Conservation (phyloP, 2,113 vertebrate genomes). For the Centropus bengalensis region DNA sequence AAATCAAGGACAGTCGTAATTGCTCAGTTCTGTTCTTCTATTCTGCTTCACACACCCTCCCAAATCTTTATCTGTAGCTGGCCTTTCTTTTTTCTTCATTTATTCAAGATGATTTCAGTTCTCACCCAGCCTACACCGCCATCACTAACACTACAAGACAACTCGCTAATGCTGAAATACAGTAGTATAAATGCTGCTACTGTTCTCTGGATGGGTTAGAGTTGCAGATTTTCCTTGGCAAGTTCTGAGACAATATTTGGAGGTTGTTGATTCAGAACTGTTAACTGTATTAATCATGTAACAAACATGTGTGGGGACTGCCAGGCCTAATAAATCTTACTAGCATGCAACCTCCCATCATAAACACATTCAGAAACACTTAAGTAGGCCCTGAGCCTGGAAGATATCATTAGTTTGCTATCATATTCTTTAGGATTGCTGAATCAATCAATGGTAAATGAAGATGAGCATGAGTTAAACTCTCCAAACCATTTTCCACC, state of each 20-base stretch:
- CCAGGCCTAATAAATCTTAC: slow-evolving; percentile 65
- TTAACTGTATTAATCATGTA: slow-evolving; percentile 61
- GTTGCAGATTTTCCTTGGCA: slow-evolving; percentile 56
- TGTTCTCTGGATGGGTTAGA: slow-evolving; percentile 27
- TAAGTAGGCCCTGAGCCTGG: slow-evolving; percentile 33
- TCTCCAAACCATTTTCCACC: not conserved
- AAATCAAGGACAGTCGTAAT: not conserved
- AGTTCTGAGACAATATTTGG: slow-evolving; percentile 49
- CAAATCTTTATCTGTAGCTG: not conserved
- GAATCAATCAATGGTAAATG: not conserved
- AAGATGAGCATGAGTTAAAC: not conserved
- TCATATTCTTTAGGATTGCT: not conserved
- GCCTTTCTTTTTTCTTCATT: not conserved
- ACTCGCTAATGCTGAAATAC: not conserved
- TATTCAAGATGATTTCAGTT: not conserved
- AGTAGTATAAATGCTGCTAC: slow-evolving; percentile 46
- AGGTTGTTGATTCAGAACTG: slow-evolving; percentile 48
- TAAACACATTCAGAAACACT: slow-evolving; percentile 62
- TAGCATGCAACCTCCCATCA: slow-evolving; percentile 32
- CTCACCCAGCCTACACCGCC: not conserved
- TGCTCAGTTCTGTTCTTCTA: rapidly evolving
- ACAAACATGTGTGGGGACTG: slow-evolving; percentile 17
- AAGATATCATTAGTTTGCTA: slow-evolving; percentile 39
- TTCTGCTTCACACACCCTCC: not conserved
- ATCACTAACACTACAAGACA: not conserved